phyloP scores from a whole-genome alignment of 2,113 vertebrate genomes.

The Gnathonemus echidnorhynchus region DNA sequence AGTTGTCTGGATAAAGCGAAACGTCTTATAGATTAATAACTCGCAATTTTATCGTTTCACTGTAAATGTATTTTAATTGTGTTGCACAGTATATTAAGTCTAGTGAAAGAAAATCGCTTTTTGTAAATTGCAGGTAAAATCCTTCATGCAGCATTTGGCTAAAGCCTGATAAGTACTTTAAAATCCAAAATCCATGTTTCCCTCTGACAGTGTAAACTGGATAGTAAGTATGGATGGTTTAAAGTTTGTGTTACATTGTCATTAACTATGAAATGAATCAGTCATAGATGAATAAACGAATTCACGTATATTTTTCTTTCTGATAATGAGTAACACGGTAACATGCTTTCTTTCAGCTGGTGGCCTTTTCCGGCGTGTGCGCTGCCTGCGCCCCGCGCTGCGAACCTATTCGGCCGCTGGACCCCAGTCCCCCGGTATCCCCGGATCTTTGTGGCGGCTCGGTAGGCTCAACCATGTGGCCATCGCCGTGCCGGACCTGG shows the following conservation, averaged over 20 bases:
- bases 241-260: background rate
- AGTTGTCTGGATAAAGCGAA: background rate
- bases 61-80: background rate
- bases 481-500: conserved; percentile 83
- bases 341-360: conserved; percentile 36
- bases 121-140: background rate
- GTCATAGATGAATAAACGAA: background rate
- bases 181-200: background rate
- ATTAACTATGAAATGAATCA: background rate
- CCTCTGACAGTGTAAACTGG: background rate
- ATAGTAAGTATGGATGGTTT: background rate
- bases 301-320: background rate
- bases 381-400: background rate
- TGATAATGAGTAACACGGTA: background rate
- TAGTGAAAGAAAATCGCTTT: background rate
- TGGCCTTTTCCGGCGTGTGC: conserved; percentile 58
- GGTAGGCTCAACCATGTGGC: conserved; percentile 88
- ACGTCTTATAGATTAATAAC: background rate
- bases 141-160: background rate
- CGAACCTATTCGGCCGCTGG: conserved; percentile 42
- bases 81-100: background rate
- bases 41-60: background rate
- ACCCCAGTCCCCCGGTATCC: conserved; percentile 39
- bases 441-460: conserved; percentile 72
- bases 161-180: background rate